These are phyloP conservation scores for Sphenodon punctatus DNA, from an alignment of 2,797 vertebrate genomes.

Conservation along the genomic window DNA sequence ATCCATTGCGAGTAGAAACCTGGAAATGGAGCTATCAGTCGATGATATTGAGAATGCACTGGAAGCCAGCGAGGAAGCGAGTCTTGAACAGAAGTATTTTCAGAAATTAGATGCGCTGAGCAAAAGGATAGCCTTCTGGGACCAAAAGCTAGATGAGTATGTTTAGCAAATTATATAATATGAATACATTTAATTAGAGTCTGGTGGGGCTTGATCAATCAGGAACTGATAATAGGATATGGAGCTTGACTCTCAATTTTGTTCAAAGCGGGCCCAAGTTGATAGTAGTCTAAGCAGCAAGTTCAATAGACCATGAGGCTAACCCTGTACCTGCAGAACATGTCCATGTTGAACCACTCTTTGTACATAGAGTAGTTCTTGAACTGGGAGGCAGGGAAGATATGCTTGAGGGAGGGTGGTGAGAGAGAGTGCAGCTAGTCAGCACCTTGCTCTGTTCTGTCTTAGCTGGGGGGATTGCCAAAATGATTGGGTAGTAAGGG, in stretches of 20 bases:
- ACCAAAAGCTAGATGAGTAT: slow-evolving; percentile 79
- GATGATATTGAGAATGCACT: neutral
- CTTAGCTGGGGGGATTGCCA: too few relatives aligned
- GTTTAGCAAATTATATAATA: slow-evolving; percentile 43
- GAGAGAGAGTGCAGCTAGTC: too few relatives aligned
- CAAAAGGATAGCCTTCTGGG: slow-evolving; percentile 77
- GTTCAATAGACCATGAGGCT: too few relatives aligned
- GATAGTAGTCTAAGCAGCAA: neutral
- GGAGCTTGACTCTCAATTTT: neutral
- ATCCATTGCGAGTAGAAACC: neutral
- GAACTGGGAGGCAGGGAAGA: too few relatives aligned
- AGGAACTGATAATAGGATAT: neutral
- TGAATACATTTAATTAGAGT: neutral
- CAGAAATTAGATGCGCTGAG: slow-evolving; percentile 77
- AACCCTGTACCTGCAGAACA: too few relatives aligned
- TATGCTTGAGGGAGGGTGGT: too few relatives aligned
- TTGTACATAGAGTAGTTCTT: too few relatives aligned
- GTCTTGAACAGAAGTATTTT: slow-evolving; percentile 70
- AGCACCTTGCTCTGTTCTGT: too few relatives aligned
- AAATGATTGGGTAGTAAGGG: too few relatives aligned
- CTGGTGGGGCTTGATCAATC: neutral
- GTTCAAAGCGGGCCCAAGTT: neutral
- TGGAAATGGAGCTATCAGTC: slow-evolving; percentile 19
- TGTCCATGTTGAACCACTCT: too few relatives aligned
- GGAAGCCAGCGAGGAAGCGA: slow-evolving; percentile 43